Evolutionary conservation across 2,113 vertebrate species (phyloP), one percentile per base, ranked within the genome.

Genomic region (Oophaga pumilio): DNA sequence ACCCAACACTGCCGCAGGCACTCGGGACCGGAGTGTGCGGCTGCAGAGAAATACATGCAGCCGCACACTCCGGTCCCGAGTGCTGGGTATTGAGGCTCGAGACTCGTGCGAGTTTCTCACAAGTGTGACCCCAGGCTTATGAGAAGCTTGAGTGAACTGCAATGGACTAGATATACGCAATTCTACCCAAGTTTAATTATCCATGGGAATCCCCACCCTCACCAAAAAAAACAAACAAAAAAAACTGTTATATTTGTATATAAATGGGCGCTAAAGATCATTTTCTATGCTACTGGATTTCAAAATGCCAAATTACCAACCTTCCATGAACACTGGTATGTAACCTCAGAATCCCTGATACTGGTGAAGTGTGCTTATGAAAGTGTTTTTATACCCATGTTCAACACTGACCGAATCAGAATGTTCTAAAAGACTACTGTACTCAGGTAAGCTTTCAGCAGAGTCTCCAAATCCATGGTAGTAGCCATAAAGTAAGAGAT

Each of bases 391-490:
- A 0, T 95, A 95, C 2, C 92, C 91, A 87, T 93, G 93, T 83
- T 95, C 96, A 0, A 94, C 96, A 90, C 92, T 96, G 82, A 97
- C 94, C 12, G 95, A 96, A 91, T 92, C 96, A 90, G 95, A 96
- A 92, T 96, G 97, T 94, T 98, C 97, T 87, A 95, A 76, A 78
- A 96, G 94, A 87, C 97, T 97, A 89, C 94, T 93, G 59, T 94
- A 94, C 84, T 97, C 96, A 0, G 96, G 95, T 91, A 99, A 95
- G 91, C 97, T 97, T 89, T 99, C 98, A 0, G 98, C 98, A 0
- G 98, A 99, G 93, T 99, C 98, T 66, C 98, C 98, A 17, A 98
- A 99, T 33, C 98, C 98, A 3, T 99, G 98, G 76, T 96, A 97
- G 91, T 98, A 96, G 89, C 98, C 97, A 53, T 98, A 99, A 66